Evolutionary conservation across 1,140 invertebrate genomes (phyloP).

Genomic region (Drosophila sulfurigaster): DNA sequence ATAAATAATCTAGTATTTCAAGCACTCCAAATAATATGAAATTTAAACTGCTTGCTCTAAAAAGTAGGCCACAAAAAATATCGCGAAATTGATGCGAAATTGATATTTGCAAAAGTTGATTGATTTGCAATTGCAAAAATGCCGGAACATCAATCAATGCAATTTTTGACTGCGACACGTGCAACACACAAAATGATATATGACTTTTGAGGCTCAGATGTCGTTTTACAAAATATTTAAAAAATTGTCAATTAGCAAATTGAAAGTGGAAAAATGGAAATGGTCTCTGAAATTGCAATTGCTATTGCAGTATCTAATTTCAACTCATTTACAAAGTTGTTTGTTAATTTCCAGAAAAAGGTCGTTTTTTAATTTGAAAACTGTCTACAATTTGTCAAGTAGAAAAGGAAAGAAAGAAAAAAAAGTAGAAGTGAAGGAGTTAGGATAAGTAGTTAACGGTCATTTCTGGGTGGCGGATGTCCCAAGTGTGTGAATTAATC

Average conservation of each 20-base stretch:
- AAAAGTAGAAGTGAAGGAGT: slow-evolving; percentile 20
- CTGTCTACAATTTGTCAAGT: slow-evolving; percentile 36
- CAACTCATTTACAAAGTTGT: slow-evolving; percentile 30
- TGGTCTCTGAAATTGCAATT: slow-evolving; percentile 12
- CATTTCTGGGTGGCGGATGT: not conserved
- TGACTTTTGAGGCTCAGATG: slow-evolving; percentile 52
- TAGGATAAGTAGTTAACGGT: slow-evolving; percentile 34
- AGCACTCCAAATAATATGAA: not conserved
- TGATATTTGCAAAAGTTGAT: slow-evolving; percentile 59
- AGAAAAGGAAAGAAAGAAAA: not conserved
- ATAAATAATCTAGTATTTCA: not conserved
- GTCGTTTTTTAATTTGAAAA: slow-evolving; percentile 34
- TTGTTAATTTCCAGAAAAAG: slow-evolving; percentile 17
- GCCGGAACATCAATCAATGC: slow-evolving; percentile 56
- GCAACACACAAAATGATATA: slow-evolving; percentile 54
- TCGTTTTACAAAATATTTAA: slow-evolving; percentile 16
- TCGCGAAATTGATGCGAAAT: not conserved
- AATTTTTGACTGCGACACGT: slow-evolving; percentile 54
- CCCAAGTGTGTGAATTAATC: slow-evolving; percentile 65
- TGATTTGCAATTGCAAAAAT: slow-evolving; percentile 55
- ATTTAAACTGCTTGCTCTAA: not conserved
- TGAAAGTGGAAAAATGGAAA: slow-evolving; percentile 5
- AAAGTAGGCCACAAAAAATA: slow-evolving; percentile 10
- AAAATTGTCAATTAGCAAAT: slow-evolving; percentile 57
- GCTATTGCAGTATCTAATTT: slow-evolving; percentile 26